Evolutionary conservation across 2,888 invertebrate species (phyloP), one percentile per base, ranked within the genome.

Genomic region (Drosophila picticornis): DNA sequence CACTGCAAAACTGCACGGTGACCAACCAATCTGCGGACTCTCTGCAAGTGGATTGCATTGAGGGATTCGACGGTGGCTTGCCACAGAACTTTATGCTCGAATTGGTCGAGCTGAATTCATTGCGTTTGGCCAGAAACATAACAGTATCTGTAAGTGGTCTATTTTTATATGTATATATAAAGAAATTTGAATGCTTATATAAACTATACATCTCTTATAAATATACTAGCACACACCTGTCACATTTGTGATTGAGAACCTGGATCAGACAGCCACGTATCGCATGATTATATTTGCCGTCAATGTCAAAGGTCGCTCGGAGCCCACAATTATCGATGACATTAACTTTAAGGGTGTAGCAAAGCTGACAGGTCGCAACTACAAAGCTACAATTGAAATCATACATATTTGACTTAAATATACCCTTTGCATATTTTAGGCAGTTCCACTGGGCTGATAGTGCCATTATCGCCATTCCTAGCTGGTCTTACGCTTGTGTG

Each of bases 21-120:
- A 96, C 96, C 65, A 98, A 98, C 94, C 97, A 97, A 93, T 98
- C 97, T 65, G 95, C 95, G 77, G 97, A 97, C 91, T 96, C 97
- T 0, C 92, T 98, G 69, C 96, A 96, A 92, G 96, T 98, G 57
- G 97, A 97, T 81, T 98, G 98, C 93, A 95, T 96, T 63, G 97
- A 97, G 93, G 96, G 97, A 88, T 97, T 97, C 93, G 97, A 97
- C 90, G 97, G 97, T 53, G 97, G 97, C 13, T 94, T 98, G 55
- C 97, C 97, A 5, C 98, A 98, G 93, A 96, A 96, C 88, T 98
- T 98, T 94, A 95, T 97, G 75, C 95, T 97, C 95, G 97, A 97
- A 92, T 94, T 97, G 61, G 94, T 96, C 59, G 96, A 97, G 91
- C 92, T 96, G 78, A 96, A 96, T 3, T 95, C 95, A 36, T 93